Base-by-base conservation (phyloP, 2,113 vertebrate genomes). In the Pardalotus punctatus region DNA sequence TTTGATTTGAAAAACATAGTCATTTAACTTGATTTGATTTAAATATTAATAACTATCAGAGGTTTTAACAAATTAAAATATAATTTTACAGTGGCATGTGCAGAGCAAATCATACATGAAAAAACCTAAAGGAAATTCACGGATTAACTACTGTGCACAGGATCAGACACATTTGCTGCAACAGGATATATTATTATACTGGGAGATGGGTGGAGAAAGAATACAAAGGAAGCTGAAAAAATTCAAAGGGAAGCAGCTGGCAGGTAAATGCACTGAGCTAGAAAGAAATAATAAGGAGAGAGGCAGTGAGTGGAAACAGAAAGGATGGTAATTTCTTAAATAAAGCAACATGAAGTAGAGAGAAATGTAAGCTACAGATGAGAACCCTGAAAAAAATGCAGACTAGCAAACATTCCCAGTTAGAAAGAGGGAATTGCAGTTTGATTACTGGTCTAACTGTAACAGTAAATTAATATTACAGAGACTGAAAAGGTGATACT, bases 151-250 rank as follows among this genome's bases (percentile, higher is more conserved):
- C 82, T 70, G 50, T 47, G 45, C 76, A 80, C 47, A 64, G 89
- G 81, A 96, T 94, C 94, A 96, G 92, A 95, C 74, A 95, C 86
- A 87, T 94, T 97, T 88, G 76, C 79, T 97, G 77, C 88, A 95
- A 91, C 79, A 93, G 94, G 94, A 93, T 96, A 82, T 96, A 92
- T 97, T 94, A 96, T 97, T 96, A 95, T 96, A 83, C 65, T 81
- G 51, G 79, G 81, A 82, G 84, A 94, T 90, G 90, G 96, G 87
- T 96, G 90, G 88, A 81, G 93, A 80, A 71, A 94, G 95, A 92
- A 86, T 95, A 97, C 91, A 97, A 97, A 97, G 90, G 86, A 96
- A 96, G 84, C 81, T 90, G 90, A 95, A 97, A 94, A 93, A 93
- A 81, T 95, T 94, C 91, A 96, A 94, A 95, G 88, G 82, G 87